A percentile compares a stretch with the other conserved stretches of the same genome.
Conservation (phyloP, 2,888 invertebrate genomes). For the Thelaira solivaga region DNA sequence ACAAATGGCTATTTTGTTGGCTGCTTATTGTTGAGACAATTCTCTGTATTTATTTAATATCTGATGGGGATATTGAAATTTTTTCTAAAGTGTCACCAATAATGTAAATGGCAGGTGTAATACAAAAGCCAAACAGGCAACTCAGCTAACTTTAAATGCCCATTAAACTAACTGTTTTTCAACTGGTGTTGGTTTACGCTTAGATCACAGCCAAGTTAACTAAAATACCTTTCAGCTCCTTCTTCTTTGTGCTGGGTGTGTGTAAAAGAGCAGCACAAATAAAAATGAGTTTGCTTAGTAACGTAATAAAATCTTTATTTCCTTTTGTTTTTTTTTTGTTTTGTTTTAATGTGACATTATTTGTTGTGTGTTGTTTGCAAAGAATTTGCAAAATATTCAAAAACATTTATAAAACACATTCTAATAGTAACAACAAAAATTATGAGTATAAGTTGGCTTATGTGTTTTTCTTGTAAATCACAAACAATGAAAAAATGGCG, state of each 20-base stretch:
- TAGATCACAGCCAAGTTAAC: too few species aligned
- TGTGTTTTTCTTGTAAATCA: not conserved
- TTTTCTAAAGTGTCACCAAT: not conserved
- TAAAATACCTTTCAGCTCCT: too few species aligned
- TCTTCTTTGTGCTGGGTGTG: too few species aligned
- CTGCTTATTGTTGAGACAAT: slow-evolving; percentile 27
- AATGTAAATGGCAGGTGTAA: not conserved
- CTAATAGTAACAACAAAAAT: not conserved
- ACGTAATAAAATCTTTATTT: slow-evolving; percentile 26
- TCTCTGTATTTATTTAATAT: slow-evolving; percentile 33
- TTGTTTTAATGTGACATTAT: too few species aligned
- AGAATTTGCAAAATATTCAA: slow-evolving; percentile 5
- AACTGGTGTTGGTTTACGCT: too few species aligned
- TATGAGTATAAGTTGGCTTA: not conserved
- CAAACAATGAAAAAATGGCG: not conserved
- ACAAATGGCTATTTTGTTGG: slow-evolving; percentile 26
- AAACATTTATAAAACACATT: not conserved
- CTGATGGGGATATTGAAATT: slow-evolving; percentile 47
- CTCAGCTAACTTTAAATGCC: not conserved
- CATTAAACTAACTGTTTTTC: too few species aligned
- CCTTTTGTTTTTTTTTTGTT: not conserved
- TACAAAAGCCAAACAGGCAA: not conserved
- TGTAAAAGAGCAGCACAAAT: not conserved
- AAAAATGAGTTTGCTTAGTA: slow-evolving; percentile 29
- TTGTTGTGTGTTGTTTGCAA: not conserved